Evolutionary conservation across 2,113 vertebrate genomes (phyloP), one percentile per base, ranked within the genome.

Genomic region (Mionectes macconnelli): DNA sequence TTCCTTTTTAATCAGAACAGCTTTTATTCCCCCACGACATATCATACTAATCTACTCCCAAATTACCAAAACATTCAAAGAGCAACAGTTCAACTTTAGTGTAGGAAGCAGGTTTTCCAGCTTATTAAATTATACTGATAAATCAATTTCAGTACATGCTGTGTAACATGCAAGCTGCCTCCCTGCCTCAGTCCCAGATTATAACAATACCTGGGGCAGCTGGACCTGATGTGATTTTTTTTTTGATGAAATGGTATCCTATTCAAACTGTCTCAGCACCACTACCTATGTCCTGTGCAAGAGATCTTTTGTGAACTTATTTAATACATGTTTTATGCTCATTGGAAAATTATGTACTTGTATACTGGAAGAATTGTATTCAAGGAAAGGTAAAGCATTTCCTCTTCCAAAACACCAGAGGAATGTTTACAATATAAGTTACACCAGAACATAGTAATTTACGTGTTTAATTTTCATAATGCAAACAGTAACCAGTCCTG

Each of bases 11-110:
- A 84, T 91, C 64, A 42, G 57, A 90, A 63, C 49, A 66, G 57
- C 8, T 90, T 90, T 90, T 84, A 82, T 90, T 77, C 28, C 63
- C 62, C 16, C 10, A 33, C 84, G 74, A 84, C 57, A 56, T 44
- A 55, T 62, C 45, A 77, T 31, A 60, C 45, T 69, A 69, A 81
- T n/a, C 73, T 86, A 57, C 12, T 82, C 62, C 57, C 40, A 92
- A 84, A 87, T 79, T 84, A 77, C 22, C 44, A 91, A 89, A 91
- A 95, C 42, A 73, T 85, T 90, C 28, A 59, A 73, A 91, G 60
- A 87, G 49, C 69, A 94, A 70, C 52, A 89, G 76, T 33, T 94
- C 76, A 85, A 21, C n/a, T 12, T 45, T 37, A 59, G 60, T 33
- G 33, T 56, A 89, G 53, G 49, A 72, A 76, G 39, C 9, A 89